These are phyloP conservation scores for Hypolimnas misippus DNA, from an alignment of 2,888 invertebrate genomes.

Conservation along the genomic window DNA sequence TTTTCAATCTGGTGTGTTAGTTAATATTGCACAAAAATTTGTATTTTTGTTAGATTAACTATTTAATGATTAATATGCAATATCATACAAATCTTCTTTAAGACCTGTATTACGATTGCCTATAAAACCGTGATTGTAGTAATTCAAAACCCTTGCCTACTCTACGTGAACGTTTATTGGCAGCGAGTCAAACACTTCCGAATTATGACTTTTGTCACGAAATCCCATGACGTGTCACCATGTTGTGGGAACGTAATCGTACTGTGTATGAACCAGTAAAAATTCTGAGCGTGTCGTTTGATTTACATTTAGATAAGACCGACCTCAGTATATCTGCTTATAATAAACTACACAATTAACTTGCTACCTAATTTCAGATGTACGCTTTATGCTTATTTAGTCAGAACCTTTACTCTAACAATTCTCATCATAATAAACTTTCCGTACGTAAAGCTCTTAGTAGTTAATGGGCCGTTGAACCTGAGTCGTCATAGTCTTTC, in stretches of 20 bases:
- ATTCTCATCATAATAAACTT: slow-evolving; percentile 15
- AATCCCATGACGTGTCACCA: slow-evolving; percentile 40
- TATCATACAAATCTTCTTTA: too few species aligned
- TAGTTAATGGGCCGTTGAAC: slow-evolving; percentile 28
- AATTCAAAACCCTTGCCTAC: neutral
- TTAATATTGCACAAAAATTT: too few species aligned
- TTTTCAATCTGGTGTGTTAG: too few species aligned
- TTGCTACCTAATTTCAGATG: slow-evolving; percentile 4
- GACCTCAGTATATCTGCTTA: slow-evolving; percentile 28
- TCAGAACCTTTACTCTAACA: slow-evolving; percentile 3
- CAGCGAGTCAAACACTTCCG: slow-evolving; percentile 25
- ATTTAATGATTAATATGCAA: too few species aligned
- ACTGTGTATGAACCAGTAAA: slow-evolving; percentile 34
- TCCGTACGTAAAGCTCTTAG: slow-evolving; percentile 21
- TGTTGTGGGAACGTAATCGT: slow-evolving; percentile 42
- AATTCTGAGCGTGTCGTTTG: slow-evolving; percentile 41
- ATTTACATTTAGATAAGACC: slow-evolving; percentile 46
- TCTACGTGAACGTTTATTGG: slow-evolving; percentile 12
- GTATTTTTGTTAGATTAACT: too few species aligned
- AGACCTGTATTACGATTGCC: neutral
- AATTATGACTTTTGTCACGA: slow-evolving; percentile 47
- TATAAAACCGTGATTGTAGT: neutral
- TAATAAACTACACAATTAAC: slow-evolving; percentile 33
- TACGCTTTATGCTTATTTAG: slow-evolving; percentile 3
- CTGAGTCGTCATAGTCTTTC: slow-evolving; percentile 20